Evolutionary conservation across 2,888 invertebrate species (phyloP), one percentile per base, ranked within the genome.

Genomic region (Monochamus alternatus): DNA sequence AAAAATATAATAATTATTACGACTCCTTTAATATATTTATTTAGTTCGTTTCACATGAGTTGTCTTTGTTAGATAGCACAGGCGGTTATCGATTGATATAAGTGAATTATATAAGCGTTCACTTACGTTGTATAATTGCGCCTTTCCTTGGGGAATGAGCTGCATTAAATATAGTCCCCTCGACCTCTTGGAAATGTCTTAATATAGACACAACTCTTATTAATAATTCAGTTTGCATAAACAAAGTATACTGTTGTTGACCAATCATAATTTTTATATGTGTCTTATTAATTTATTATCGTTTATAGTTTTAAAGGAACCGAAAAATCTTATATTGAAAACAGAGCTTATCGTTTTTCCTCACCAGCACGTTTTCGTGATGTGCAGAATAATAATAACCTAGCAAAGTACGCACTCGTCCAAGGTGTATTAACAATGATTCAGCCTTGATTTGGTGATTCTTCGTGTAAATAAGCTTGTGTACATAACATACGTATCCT

Each of bases 61-160:
- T 47, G 9, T 47, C 9, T 47, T 47, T 47, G 12, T 47, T 12
- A 12, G 47, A 3, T 9, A 12, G 47, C 10, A 5, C 3, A 47
- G 38, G 38, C 1, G 38, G 47, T 9, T 55, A 55, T 55, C 55
- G 55, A 55, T 55, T 55, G 55, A 55, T 55, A 1, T 22, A 22
- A 14, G 22, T n/a, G n/a, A 55, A 55, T 55, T 55, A 55, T 55
- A 8, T 55, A 55, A 55, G 10, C 14, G 38, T 38, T 38, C 38
- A 38, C 38, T 38, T 38, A 38, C 38, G 38, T 38, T 55, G 55
- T n/a, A 55, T 55, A 55, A 55, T 55, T 55, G 55, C 14, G 55
- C 10, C 55, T 55, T 55, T 55, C 47, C 12, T 51, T 51, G 51
- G 9, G 22, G n/a, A 51, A 51, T 51, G 51, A 3, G 51, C 3